phyloP scores from a whole-genome alignment of 1,140 invertebrate genomes.

The Drosophila subpulchrella region DNA sequence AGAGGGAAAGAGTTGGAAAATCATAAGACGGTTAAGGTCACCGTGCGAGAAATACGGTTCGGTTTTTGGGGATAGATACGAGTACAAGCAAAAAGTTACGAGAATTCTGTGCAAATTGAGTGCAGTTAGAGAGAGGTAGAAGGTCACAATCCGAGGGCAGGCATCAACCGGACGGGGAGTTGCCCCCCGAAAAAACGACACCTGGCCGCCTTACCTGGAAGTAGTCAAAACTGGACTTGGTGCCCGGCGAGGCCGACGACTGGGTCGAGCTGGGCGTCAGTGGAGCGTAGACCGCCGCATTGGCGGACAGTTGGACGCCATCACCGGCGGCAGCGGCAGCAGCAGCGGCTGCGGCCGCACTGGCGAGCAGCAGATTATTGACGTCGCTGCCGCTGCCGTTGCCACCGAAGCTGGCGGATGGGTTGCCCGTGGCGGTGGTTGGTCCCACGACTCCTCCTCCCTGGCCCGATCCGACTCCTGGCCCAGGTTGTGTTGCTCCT shows the following conservation, averaged over 20 bases:
- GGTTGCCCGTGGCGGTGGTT: slow-evolving; percentile 24
- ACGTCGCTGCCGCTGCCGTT: slow-evolving; percentile 69
- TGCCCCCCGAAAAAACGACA: not conserved
- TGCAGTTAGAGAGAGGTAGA: slow-evolving; percentile 58
- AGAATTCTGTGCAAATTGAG: slow-evolving; percentile 69
- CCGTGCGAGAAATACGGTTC: slow-evolving; percentile 28
- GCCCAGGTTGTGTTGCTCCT: not conserved
- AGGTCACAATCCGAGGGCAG: slow-evolving; percentile 22
- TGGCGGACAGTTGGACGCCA: slow-evolving; percentile 62
- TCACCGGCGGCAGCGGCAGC: slow-evolving; percentile 61
- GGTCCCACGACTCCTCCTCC: slow-evolving; percentile 7
- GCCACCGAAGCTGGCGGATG: slow-evolving; percentile 43
- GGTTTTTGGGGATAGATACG: slow-evolving; percentile 31
- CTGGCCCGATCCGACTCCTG: slow-evolving; percentile 11
- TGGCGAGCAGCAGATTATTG: slow-evolving; percentile 70
- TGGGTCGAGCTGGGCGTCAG: slow-evolving; percentile 81
- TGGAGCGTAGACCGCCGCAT: slow-evolving; percentile 67
- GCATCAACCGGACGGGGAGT: slow-evolving; percentile 1
- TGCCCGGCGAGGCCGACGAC: slow-evolving; percentile 81
- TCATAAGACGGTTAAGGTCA: slow-evolving; percentile 42
- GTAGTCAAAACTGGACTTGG: slow-evolving; percentile 78
- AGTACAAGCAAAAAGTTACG: slow-evolving; percentile 60
- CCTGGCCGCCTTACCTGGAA: slow-evolving; percentile 73
- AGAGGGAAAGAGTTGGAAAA: slow-evolving; percentile 36
- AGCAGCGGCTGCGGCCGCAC: slow-evolving; percentile 54